phyloP scores from a whole-genome alignment of 2,113 vertebrate species.

The Grantiella picta region DNA sequence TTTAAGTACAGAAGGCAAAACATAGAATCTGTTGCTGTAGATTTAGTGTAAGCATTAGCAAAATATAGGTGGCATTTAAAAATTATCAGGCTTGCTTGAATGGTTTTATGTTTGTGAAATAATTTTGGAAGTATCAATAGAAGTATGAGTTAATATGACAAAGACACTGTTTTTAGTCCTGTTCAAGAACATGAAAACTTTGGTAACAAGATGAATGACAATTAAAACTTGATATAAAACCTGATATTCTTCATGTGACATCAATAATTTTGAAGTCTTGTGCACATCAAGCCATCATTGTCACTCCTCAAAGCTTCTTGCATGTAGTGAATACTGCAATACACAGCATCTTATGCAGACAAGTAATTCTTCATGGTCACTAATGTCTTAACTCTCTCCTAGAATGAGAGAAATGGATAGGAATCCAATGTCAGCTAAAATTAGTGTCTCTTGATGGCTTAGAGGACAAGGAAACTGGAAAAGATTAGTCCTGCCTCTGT shows the following conservation, averaged over 20 bases:
- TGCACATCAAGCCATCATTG: not conserved
- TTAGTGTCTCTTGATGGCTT: not conserved
- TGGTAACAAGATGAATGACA: not conserved
- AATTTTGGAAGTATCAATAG: constrained; percentile 15
- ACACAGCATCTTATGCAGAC: not conserved
- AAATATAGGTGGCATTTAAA: not conserved
- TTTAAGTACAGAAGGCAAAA: not conserved
- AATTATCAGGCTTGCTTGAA: not conserved
- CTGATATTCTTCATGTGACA: not conserved
- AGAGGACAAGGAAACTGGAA: not conserved
- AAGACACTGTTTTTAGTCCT: not conserved
- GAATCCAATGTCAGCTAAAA: constrained; percentile 9
- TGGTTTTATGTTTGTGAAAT: constrained; percentile 15
- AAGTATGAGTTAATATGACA: not conserved
- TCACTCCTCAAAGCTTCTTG: not conserved
- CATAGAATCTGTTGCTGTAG: not conserved
- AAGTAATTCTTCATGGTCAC: constrained; percentile 17
- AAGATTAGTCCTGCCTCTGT: not conserved
- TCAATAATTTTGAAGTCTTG: constrained; percentile 15
- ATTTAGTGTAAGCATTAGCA: not conserved
- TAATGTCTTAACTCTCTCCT: not conserved
- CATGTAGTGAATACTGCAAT: not conserved
- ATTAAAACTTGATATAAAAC: not conserved
- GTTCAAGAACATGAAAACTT: constrained; percentile 10
- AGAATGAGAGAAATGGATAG: not conserved